Base-by-base conservation (phyloP, 2,888 invertebrate species). In the Hirtodrosophila confusa region DNA sequence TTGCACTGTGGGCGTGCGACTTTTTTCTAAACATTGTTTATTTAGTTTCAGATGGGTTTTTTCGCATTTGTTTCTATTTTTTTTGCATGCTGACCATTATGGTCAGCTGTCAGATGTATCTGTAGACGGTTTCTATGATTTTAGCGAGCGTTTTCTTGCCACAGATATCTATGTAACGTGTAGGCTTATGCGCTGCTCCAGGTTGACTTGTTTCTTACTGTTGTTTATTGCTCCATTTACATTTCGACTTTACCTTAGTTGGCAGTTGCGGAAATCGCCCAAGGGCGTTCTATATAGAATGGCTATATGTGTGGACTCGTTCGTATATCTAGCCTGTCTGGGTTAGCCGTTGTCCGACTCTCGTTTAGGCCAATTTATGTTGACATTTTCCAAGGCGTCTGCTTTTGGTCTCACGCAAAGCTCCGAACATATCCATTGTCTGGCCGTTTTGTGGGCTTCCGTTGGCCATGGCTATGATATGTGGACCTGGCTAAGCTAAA, bases 211-310 rank as follows among this genome's bases (percentile, higher is more conserved):
- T 31, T 64, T 56, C 47, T 44, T 49, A 33, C 47, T 55, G 67
- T 50, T 75, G 54, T 63, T 69, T 80, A 57, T 74, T 68, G 63
- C 61, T 65, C 55, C 62, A 75, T 67, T 72, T 83, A 63, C 78
- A 80, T 69, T 75, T 80, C 47, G 60, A 65, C 51, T 61, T 86
- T 76, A 70, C 87, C 87, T 66, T 84, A 84, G 69, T 72, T 85
- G 84, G 88, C 61, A 65, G 50, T 75, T 74, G 66, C 88, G 84
- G 84, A 84, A 88, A 88, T 66, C 33, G 73, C 62, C 39, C 71
- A 80, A 83, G 80, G 82, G 83, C 88, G 67, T 86, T 73, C 35
- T 69, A 61, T 31, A 68, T 50, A 57, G 45, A 67, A 43, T 55
- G 12, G 29, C 43, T 50, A 44, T 43, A 41, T 11, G 7, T 17